phyloP scores from a whole-genome alignment of 2,888 invertebrate species.

The Coecobrya sp. region DNA sequence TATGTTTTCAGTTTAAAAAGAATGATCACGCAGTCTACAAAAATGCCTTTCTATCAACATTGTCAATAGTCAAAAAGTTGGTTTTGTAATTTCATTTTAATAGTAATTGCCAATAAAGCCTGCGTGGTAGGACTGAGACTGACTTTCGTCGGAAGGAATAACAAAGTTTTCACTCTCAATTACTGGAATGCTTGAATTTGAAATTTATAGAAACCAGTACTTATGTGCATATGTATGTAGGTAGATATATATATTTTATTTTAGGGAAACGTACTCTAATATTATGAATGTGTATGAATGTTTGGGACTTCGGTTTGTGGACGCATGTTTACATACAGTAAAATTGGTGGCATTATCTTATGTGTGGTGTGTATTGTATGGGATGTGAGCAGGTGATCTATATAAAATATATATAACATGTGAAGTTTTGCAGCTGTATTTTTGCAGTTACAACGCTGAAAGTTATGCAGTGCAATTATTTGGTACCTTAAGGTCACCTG shows the following conservation, averaged over 20 bases:
- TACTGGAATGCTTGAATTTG: too few species aligned
- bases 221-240: too few species aligned
- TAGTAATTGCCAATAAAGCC: too few species aligned
- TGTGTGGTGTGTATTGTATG: constrained; percentile 35
- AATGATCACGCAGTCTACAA: too few species aligned
- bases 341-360: constrained; percentile 44
- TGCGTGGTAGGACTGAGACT: background rate
- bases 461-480: constrained; percentile 22
- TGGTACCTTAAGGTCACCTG: constrained; percentile 15
- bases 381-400: constrained; percentile 12
- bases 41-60: background rate
- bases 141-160: background rate
- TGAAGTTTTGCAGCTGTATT: background rate
- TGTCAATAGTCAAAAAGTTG: too few species aligned
- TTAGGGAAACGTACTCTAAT: background rate
- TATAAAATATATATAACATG: background rate
- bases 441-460: background rate
- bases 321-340: constrained; percentile 70
- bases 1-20: too few species aligned
- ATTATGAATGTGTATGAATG: constrained; percentile 65
- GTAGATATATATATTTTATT: background rate
- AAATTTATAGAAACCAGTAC: too few species aligned
- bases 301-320: constrained; percentile 61
- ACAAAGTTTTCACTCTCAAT: too few species aligned
- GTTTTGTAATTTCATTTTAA: too few species aligned